Conservation (phyloP, 2,888 invertebrate genomes). For the Campoplex nolae region DNA sequence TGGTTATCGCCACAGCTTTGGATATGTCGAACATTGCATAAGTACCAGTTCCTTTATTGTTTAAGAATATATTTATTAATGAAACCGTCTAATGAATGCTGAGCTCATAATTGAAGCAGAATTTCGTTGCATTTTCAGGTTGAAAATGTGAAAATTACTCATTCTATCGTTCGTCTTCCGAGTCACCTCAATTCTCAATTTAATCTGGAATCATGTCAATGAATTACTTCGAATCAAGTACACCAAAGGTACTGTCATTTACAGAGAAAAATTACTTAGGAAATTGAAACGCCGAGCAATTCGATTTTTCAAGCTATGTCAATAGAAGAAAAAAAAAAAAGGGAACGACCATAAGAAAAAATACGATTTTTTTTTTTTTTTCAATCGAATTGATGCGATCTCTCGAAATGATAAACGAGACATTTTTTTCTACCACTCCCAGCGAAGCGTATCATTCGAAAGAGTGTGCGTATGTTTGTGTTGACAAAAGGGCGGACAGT, state of each 20-base stretch:
- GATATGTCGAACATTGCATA: not conserved
- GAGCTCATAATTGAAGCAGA: not conserved
- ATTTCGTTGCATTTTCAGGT: not conserved
- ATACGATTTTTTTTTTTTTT: not conserved
- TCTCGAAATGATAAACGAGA: slow-evolving; percentile 4
- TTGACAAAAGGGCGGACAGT: slow-evolving; percentile 15
- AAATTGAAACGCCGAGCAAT: not conserved
- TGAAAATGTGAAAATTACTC: not conserved
- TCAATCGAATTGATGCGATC: not conserved
- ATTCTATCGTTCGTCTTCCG: not conserved
- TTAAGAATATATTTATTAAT: too few relatives aligned
- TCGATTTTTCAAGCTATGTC: not conserved
- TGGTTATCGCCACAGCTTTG: not conserved
- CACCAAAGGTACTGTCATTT: not conserved
- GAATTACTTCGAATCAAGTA: not conserved
- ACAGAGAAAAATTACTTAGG: not conserved
- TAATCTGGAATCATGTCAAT: not conserved
- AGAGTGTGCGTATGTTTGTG: not conserved
- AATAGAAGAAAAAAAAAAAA: not conserved
- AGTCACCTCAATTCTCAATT: not conserved
- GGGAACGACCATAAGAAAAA: not conserved
- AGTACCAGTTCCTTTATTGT: too few relatives aligned
- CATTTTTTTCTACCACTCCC: not conserved
- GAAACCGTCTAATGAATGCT: not conserved
- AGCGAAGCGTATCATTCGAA: not conserved